Conservation (phyloP, 2,113 vertebrate genomes). For the Leptodactylus fuscus region DNA sequence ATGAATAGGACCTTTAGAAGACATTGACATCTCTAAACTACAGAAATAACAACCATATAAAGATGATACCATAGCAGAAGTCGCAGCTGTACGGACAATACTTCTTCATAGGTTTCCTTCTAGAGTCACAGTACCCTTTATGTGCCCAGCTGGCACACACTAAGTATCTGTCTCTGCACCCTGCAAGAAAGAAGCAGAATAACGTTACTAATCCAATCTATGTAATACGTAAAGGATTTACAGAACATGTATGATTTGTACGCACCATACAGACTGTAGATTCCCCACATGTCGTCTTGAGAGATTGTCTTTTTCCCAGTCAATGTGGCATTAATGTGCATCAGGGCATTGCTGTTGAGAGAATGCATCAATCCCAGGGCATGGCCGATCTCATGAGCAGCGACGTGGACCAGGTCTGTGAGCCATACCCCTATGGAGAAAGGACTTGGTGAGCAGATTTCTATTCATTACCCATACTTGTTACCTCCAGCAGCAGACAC, state of each 20-base stretch:
- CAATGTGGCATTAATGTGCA: slow-evolving; percentile 95
- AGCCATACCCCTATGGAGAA: slow-evolving; percentile 85
- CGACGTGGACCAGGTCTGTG: slow-evolving; percentile 93
- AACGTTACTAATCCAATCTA: not conserved
- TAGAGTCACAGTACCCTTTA: slow-evolving; percentile 87
- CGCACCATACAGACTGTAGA: slow-evolving; percentile 92
- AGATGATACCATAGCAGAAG: slow-evolving; percentile 89
- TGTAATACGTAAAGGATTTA: not conserved
- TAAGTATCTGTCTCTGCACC: slow-evolving; percentile 89
- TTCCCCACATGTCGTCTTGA: slow-evolving; percentile 95
- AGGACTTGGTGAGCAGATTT: not conserved
- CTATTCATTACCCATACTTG: not conserved
- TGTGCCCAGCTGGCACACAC: slow-evolving; percentile 87
- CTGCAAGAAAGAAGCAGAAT: slow-evolving; percentile 66
- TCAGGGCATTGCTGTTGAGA: slow-evolving; percentile 84
- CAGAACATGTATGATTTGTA: not conserved
- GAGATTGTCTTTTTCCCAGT: slow-evolving; percentile 89
- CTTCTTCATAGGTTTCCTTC: slow-evolving; percentile 88
- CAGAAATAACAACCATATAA: not conserved
- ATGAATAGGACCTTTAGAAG: not conserved
- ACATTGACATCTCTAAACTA: not conserved
- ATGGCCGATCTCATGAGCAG: slow-evolving; percentile 94
- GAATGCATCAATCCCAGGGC: slow-evolving; percentile 96
- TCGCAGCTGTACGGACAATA: slow-evolving; percentile 93
- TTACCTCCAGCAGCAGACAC: too few relatives aligned